Percentiles rank a stretch among this genome's conserved stretches.
phyloP scores from a whole-genome alignment of 2,888 invertebrate species.

The Orthosia gothica region DNA sequence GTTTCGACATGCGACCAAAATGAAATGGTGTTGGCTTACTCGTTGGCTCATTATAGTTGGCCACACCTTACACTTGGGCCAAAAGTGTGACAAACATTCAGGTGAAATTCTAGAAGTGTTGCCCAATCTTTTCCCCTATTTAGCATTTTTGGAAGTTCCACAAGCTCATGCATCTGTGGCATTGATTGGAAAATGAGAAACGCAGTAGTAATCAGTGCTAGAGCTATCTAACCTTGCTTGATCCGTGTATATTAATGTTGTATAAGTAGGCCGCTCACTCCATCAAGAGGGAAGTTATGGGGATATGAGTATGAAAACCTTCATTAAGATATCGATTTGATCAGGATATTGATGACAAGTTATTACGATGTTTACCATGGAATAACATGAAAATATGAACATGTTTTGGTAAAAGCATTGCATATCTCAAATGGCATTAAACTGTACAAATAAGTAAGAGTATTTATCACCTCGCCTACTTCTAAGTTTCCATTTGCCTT shows the following conservation, averaged over 20 bases:
- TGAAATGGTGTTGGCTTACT: conserved; percentile 35
- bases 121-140: conserved; percentile 51
- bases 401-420: background rate
- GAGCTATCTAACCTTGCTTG: conserved; percentile 15
- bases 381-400: background rate
- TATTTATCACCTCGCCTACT: conserved; percentile 27
- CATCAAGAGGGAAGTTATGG: conserved; percentile 12
- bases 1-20: conserved; percentile 46
- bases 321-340: background rate
- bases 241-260: conserved; percentile 34
- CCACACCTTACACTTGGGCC: conserved; percentile 32
- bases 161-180: conserved; percentile 21
- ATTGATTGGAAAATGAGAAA: conserved; percentile 37
- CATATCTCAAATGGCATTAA: background rate
- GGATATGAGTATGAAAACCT: background rate
- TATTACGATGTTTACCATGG: background rate
- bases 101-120: conserved; percentile 51
- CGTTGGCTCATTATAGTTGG: conserved; percentile 54
- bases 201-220: conserved; percentile 11
- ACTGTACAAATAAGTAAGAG: conserved; percentile 37
- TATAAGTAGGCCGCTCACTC: conserved; percentile 14
- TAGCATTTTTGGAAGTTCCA: conserved; percentile 38
- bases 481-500: conserved; percentile 47
- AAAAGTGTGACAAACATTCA: conserved; percentile 46
- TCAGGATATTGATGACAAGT: background rate